Conservation (phyloP, 2,888 invertebrate genomes). For the Maniola hyperantus region DNA sequence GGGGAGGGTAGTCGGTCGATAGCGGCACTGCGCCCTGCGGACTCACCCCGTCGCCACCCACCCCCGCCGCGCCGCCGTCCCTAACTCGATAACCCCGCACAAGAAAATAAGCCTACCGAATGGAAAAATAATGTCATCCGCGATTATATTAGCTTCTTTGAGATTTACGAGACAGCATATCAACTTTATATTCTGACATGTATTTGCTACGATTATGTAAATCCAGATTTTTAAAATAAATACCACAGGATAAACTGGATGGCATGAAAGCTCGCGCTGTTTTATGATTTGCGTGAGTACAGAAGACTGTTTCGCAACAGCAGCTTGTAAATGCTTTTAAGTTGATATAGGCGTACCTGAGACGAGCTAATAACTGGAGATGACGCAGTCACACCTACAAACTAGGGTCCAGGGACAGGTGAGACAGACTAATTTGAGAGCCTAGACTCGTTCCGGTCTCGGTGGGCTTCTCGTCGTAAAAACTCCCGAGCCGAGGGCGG, state of each 20-base stretch:
- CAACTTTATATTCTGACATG: constrained; percentile 19
- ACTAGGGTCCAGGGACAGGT: constrained; percentile 53
- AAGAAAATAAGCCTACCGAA: constrained; percentile 80
- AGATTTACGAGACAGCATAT: constrained; percentile 26
- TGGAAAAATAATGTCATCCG: constrained; percentile 78
- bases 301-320: background rate
- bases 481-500: constrained; percentile 67
- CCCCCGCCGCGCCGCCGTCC: constrained; percentile 66
- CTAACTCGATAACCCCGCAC: constrained; percentile 79
- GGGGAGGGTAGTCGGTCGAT: constrained; percentile 84
- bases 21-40: constrained; percentile 78
- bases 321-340: background rate
- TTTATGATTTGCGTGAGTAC: background rate
- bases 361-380: constrained; percentile 16
- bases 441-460: constrained; percentile 69
- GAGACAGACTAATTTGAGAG: constrained; percentile 73
- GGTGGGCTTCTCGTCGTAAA: constrained; percentile 75
- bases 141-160: constrained; percentile 22
- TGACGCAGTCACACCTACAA: constrained; percentile 52
- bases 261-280: background rate
- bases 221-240: constrained; percentile 8
- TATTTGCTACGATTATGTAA: constrained; percentile 13
- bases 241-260: background rate
- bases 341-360: constrained; percentile 10
- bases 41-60: constrained; percentile 64